These are phyloP conservation scores for Lysandra coridon DNA, from an alignment of 2,888 invertebrate genomes.

Conservation along the genomic window DNA sequence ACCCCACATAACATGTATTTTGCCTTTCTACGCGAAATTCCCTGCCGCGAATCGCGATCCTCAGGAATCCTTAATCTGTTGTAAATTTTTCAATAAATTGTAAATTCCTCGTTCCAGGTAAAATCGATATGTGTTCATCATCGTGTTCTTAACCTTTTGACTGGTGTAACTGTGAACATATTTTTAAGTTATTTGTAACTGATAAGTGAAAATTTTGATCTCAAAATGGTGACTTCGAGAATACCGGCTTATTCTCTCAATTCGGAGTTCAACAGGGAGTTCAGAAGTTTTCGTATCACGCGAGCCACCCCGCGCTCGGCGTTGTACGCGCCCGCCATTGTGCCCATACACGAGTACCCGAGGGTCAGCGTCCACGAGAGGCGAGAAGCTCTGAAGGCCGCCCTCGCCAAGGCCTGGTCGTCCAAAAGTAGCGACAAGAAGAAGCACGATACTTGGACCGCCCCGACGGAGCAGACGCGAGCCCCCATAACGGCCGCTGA, in stretches of 20 bases:
- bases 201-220: constrained; percentile 73
- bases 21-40: constrained; percentile 29
- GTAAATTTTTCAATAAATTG: constrained; percentile 56
- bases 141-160: constrained; percentile 68
- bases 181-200: constrained; percentile 51
- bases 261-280: constrained; percentile 82
- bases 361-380: constrained; percentile 80
- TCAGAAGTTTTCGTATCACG: constrained; percentile 80
- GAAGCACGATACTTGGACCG: constrained; percentile 74
- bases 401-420: constrained; percentile 75
- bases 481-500: constrained; percentile 63
- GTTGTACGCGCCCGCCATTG: constrained; percentile 77
- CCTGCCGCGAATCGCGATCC: neutral
- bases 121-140: constrained; percentile 77
- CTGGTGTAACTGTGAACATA: constrained; percentile 61
- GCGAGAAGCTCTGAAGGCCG: constrained; percentile 75
- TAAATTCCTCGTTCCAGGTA: constrained; percentile 59
- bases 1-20: constrained; percentile 48
- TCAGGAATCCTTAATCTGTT: neutral
- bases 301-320: constrained; percentile 75
- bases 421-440: constrained; percentile 70
- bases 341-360: constrained; percentile 82
- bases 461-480: constrained; percentile 64
- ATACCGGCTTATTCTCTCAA: constrained; percentile 83
- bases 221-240: constrained; percentile 83